Evolutionary conservation across 2,888 invertebrate species (phyloP).

Genomic region (Clistopyga incitator): DNA sequence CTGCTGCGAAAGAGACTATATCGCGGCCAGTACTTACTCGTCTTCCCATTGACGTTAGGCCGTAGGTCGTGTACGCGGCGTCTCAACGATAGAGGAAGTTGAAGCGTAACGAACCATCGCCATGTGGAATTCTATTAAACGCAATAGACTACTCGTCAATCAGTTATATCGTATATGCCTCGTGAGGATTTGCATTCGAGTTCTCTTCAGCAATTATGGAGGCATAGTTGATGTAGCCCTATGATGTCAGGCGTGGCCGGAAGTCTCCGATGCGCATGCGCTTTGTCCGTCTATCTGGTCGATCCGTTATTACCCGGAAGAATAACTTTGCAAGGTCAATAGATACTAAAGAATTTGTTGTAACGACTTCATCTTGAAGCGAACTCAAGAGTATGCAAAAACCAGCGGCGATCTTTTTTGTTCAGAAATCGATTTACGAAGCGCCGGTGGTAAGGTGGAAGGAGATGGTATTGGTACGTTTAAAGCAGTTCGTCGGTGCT

Average conservation of each 20-base stretch:
- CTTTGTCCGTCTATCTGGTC: conserved; percentile 38
- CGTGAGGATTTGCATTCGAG: conserved; percentile 44
- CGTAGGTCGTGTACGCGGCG: conserved; percentile 50
- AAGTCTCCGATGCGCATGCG: conserved; percentile 46
- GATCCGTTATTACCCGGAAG: conserved; percentile 47
- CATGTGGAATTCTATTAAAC: conserved; percentile 18
- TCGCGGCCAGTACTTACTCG: conserved; percentile 53
- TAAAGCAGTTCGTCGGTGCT: conserved; percentile 10
- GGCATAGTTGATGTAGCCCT: neutral
- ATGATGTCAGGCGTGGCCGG: conserved; percentile 53
- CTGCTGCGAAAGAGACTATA: conserved; percentile 52
- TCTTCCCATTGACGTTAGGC: conserved; percentile 48
- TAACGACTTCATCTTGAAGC: neutral
- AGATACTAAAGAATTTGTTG: conserved; percentile 33
- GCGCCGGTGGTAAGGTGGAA: neutral
- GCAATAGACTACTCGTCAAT: conserved; percentile 43
- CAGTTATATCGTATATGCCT: conserved; percentile 22
- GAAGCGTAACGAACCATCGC: conserved; percentile 27
- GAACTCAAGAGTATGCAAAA: neutral
- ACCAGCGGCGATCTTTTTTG: conserved; percentile 27
- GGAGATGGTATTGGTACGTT: conserved; percentile 27
- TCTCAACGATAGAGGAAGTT: conserved; percentile 38
- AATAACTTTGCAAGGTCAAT: conserved; percentile 43
- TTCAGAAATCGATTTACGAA: neutral
- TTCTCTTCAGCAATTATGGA: conserved; percentile 14